Percentiles rank a stretch among this genome's conserved stretches.
Evolutionary conservation across 2,888 invertebrate species (phyloP).

Genomic region (Thymelicus lineola): DNA sequence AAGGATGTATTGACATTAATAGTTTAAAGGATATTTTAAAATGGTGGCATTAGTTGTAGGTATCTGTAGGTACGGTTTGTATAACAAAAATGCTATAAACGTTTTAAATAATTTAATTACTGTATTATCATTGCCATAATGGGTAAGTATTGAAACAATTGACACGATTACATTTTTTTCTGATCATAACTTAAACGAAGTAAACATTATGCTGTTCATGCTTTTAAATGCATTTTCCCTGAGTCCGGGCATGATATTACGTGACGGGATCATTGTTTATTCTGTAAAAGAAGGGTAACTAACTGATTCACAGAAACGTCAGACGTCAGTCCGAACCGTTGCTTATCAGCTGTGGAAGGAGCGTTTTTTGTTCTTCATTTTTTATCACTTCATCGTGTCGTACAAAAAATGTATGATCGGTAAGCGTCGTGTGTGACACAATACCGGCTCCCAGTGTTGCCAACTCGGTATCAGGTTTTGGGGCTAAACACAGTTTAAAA

Average conservation of each 20-base stretch:
- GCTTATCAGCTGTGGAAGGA: conserved; percentile 67
- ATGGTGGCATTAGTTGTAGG: too few species aligned
- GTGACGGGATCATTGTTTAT: conserved; percentile 33
- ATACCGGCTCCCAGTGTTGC: conserved; percentile 54
- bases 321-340: conserved; percentile 53
- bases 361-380: conserved; percentile 55
- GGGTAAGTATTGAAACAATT: neutral
- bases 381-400: conserved; percentile 49
- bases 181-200: conserved; percentile 31
- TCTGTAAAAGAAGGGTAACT: conserved; percentile 34
- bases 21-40: too few species aligned
- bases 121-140: too few species aligned
- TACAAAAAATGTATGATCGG: conserved; percentile 67
- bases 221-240: conserved; percentile 4
- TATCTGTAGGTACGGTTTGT: too few species aligned
- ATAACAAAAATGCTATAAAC: too few species aligned
- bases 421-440: conserved; percentile 66
- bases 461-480: too few species aligned
- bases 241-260: conserved; percentile 32
- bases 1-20: too few species aligned
- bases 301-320: conserved; percentile 38
- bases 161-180: conserved; percentile 17
- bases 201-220: conserved; percentile 29
- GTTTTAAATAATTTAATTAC: too few species aligned
- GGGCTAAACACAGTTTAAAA: too few species aligned